A percentile compares a stretch with the other conserved stretches of the same genome.
phyloP scores from a whole-genome alignment of 2,888 invertebrate species.

The Apoderus coryli region DNA sequence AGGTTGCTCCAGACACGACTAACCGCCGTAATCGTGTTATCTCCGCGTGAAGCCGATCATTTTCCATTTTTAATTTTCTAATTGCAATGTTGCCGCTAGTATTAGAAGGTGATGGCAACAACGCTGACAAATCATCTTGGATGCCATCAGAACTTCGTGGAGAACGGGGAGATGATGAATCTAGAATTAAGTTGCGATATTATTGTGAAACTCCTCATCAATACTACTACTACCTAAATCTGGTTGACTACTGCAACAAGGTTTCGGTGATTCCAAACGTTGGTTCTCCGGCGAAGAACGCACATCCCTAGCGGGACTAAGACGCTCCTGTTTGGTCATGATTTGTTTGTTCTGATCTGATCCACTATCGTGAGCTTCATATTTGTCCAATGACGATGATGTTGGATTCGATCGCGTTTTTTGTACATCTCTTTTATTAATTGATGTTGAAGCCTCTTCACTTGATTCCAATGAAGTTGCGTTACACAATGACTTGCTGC shows the following conservation, averaged over 20 bases:
- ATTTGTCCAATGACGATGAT: slow-evolving; percentile 21
- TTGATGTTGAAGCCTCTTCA: slow-evolving; percentile 19
- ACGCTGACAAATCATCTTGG: slow-evolving; percentile 23
- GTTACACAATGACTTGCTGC: slow-evolving; percentile 26
- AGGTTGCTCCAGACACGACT: slow-evolving; percentile 48
- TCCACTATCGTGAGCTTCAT: slow-evolving; percentile 16
- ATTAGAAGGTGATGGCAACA: slow-evolving; percentile 26
- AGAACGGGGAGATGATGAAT: slow-evolving; percentile 29
- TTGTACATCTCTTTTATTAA: slow-evolving; percentile 22
- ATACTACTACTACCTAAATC: slow-evolving; percentile 30
- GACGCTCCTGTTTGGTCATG: slow-evolving; percentile 27
- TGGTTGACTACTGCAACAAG: slow-evolving; percentile 29
- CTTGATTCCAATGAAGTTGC: slow-evolving; percentile 24
- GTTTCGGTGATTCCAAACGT: slow-evolving; percentile 28
- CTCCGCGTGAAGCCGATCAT: slow-evolving; percentile 62
- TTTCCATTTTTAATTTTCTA: slow-evolving; percentile 54
- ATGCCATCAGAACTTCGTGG: slow-evolving; percentile 27
- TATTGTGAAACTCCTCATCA: no score
- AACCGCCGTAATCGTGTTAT: slow-evolving; percentile 52
- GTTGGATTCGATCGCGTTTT: slow-evolving; percentile 27
- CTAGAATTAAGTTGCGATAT: no score
- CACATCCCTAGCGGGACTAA: slow-evolving; percentile 24
- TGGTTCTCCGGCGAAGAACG: slow-evolving; percentile 25
- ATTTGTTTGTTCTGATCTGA: slow-evolving; percentile 19
- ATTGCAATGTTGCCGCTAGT: slow-evolving; percentile 35